Conservation (phyloP, 2,797 vertebrate genomes). For the Protosalanx chinensis region DNA sequence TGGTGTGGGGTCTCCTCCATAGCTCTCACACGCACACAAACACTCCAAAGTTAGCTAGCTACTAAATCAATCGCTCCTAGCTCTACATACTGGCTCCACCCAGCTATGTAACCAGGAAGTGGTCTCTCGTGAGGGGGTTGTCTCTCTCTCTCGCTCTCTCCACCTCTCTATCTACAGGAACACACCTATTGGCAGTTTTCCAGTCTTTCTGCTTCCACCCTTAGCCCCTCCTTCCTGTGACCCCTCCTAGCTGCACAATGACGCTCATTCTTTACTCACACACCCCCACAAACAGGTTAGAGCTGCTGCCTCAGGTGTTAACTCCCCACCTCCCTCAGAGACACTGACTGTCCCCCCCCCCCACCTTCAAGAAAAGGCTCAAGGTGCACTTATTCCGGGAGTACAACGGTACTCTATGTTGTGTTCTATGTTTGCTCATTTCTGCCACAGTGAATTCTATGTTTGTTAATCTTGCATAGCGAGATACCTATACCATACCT, state of each 20-base stretch:
- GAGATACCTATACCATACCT: no score
- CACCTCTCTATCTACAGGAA: slow-evolving; percentile 51
- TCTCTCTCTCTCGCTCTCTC: slow-evolving; percentile 12
- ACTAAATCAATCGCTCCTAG: slow-evolving; percentile 49
- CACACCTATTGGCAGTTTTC: slow-evolving; percentile 47
- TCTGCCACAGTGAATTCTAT: no score
- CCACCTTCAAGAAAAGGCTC: no score
- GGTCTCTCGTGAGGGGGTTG: slow-evolving; percentile 15
- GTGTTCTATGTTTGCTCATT: no score
- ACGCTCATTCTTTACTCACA: slow-evolving; percentile 9
- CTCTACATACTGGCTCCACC: slow-evolving; percentile 58
- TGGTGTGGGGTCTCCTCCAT: slow-evolving; percentile 64
- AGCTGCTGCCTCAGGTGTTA: slow-evolving; percentile 52
- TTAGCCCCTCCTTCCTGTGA: slow-evolving; percentile 38
- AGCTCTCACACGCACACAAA: slow-evolving; percentile 1
- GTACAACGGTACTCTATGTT: no score
- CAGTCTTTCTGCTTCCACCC: slow-evolving; percentile 27
- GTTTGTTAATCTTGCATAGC: no score
- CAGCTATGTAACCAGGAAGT: slow-evolving; percentile 68
- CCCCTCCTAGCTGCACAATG: slow-evolving; percentile 22
- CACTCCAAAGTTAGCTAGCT: slow-evolving; percentile 11
- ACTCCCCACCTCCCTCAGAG: no score
- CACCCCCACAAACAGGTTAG: slow-evolving; percentile 7
- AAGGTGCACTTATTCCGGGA: no score
- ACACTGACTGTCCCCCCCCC: no score